Conservation (phyloP, 1,140 invertebrate genomes). For the Heliconius eleuchia region DNA sequence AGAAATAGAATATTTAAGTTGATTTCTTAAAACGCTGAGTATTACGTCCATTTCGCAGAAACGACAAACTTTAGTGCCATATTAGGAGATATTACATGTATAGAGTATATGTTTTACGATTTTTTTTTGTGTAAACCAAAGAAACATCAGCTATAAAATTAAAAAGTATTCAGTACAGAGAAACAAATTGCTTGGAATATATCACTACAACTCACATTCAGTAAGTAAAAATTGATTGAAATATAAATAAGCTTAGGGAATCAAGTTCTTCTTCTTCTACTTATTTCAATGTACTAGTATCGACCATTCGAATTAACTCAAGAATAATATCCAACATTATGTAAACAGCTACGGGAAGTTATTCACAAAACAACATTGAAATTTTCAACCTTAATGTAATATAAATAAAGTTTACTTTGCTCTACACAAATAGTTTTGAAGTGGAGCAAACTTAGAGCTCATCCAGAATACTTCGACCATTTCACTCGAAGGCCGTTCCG, state of each 20-base stretch:
- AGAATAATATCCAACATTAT: slow-evolving; percentile 8
- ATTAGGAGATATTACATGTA: no score
- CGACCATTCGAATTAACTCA: slow-evolving; percentile 15
- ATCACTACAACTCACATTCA: background rate
- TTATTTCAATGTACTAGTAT: slow-evolving; percentile 3
- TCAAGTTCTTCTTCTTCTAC: background rate
- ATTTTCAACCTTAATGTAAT: background rate
- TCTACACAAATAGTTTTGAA: background rate
- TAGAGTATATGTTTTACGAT: no score
- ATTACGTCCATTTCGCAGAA: no score
- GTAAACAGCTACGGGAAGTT: slow-evolving; percentile 1
- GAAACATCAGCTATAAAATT: no score
- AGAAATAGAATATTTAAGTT: no score
- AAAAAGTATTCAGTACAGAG: no score
- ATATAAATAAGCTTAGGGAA: background rate
- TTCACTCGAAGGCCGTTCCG: slow-evolving; percentile 20
- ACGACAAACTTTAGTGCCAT: no score
- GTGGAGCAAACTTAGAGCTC: background rate
- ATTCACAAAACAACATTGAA: background rate
- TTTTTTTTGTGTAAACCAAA: no score
- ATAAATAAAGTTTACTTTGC: background rate
- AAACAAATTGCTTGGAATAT: background rate
- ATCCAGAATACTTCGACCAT: slow-evolving; percentile 10
- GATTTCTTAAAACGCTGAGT: no score
- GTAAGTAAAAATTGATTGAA: background rate